A percentile compares a stretch with the other conserved stretches of the same genome.
phyloP scores from a whole-genome alignment of 2,888 invertebrate genomes.

The Phyllotreta cruciferae region DNA sequence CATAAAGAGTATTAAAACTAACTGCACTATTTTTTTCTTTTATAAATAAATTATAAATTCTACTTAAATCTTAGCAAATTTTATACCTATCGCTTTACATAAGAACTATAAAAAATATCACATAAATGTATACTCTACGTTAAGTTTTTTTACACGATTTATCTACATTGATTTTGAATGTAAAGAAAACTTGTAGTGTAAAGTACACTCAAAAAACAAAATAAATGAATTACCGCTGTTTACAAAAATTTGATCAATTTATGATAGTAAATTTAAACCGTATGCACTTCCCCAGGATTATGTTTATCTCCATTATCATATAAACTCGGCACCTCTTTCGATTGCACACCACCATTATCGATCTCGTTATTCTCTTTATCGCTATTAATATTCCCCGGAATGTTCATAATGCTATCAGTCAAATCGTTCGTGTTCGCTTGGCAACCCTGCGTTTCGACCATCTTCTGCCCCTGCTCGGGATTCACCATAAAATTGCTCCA shows the following conservation, averaged over 20 bases:
- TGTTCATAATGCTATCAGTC: conserved; percentile 36
- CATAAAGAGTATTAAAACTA: no score
- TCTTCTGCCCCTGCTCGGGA: conserved; percentile 54
- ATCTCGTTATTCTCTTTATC: conserved; percentile 38
- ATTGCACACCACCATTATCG: conserved; percentile 40
- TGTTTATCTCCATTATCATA: conserved; percentile 38
- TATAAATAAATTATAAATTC: no score
- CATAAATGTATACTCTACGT: no score
- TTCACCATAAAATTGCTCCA: conserved; percentile 76
- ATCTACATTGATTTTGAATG: no score
- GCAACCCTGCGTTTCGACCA: conserved; percentile 41
- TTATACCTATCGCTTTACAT: no score
- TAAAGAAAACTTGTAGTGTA: no score
- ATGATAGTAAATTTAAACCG: conserved; percentile 46
- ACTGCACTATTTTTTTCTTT: no score
- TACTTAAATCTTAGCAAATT: no score
- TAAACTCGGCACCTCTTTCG: conserved; percentile 33
- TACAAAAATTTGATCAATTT: neutral
- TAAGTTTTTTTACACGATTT: no score
- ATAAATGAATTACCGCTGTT: neutral
- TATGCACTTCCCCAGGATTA: conserved; percentile 52
- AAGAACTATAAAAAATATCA: no score
- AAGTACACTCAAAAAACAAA: no score
- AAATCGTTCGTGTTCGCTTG: conserved; percentile 34
- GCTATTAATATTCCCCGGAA: conserved; percentile 45